Percentiles rank a stretch among this genome's conserved stretches.
Conservation (phyloP, 2,888 invertebrate genomes). For the Alviniconcha strummeri region DNA sequence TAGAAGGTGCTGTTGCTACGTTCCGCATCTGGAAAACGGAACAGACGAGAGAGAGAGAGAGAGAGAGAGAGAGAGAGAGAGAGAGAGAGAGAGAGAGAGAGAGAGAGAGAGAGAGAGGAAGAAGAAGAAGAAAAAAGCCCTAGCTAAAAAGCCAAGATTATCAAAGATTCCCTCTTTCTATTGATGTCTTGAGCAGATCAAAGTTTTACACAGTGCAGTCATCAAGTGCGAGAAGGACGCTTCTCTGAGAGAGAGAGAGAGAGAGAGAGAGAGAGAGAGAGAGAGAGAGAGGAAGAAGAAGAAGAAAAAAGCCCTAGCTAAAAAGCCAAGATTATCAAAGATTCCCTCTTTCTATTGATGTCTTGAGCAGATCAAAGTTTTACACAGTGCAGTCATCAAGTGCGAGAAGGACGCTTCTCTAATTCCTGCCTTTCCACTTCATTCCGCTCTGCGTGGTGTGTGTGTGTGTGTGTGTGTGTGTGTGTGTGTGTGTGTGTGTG, state of each 20-base stretch:
- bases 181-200: too few relatives aligned
- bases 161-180: background rate
- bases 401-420: background rate
- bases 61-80: background rate
- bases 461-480: conserved; percentile 21
- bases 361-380: too few relatives aligned
- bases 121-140: background rate
- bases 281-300: background rate
- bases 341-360: background rate
- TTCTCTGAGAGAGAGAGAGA: background rate
- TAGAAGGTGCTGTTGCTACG: too few relatives aligned
- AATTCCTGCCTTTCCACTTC: too few relatives aligned
- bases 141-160: background rate
- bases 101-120: background rate
- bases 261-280: background rate
- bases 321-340: background rate
- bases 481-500: conserved; percentile 10
- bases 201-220: background rate
- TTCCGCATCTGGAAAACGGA: too few relatives aligned
- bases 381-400: background rate
- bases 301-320: background rate
- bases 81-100: background rate
- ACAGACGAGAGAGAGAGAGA: background rate
- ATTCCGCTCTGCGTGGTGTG: background rate
- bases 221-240: background rate